These are phyloP conservation scores for Rhincodon typus DNA, from an alignment of 2,797 vertebrate species.

Conservation along the genomic window DNA sequence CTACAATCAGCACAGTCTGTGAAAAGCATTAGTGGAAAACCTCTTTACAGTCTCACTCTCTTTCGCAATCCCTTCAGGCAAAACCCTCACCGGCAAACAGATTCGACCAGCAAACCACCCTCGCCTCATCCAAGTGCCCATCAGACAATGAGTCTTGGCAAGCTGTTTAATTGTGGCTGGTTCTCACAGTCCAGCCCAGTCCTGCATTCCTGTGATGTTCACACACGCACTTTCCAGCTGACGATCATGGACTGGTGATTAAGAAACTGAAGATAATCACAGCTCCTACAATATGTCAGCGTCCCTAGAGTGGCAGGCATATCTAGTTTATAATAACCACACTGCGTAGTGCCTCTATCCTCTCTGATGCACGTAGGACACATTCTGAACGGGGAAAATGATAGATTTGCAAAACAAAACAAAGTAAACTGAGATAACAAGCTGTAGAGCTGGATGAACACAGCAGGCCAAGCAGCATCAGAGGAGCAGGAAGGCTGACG, in stretches of 20 bases:
- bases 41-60: neutral
- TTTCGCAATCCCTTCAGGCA: neutral
- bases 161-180: neutral
- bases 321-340: neutral
- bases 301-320: too few species aligned
- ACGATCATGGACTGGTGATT: neutral
- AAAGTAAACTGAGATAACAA: neutral
- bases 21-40: neutral
- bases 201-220: neutral
- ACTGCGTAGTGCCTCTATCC: neutral
- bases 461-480: too few species aligned
- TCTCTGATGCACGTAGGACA: neutral
- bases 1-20: neutral
- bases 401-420: neutral
- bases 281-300: neutral
- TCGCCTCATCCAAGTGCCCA: neutral
- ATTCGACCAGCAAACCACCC: neutral
- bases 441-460: too few species aligned
- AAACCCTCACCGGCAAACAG: neutral
- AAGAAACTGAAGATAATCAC: neutral
- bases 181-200: neutral
- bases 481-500: too few species aligned
- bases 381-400: neutral
- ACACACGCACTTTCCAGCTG: neutral
- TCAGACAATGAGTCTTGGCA: neutral